Evolutionary conservation across 30 jellyfish, hydroid and myxozoan genomes (phyloP).

Genomic region (Aurelia coerulea): DNA sequence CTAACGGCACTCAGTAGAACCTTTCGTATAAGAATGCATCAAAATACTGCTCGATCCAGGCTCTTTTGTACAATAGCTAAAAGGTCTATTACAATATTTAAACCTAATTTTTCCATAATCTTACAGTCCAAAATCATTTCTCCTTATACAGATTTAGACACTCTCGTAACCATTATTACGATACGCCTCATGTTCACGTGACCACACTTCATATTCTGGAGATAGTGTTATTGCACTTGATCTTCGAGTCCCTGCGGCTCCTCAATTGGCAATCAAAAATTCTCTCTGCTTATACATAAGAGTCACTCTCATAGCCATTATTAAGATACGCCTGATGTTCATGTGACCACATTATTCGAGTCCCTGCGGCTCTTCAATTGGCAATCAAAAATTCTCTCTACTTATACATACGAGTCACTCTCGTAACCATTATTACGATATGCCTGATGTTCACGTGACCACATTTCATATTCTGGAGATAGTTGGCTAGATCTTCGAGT

Average conservation of each 20-base stretch:
- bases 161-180: conserved; percentile 39
- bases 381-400: neutral
- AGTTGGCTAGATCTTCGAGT: neutral
- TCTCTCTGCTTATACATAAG: conserved; percentile 25
- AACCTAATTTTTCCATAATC: too few relatives aligned
- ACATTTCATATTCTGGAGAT: conserved; percentile 34
- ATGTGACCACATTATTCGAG: conserved; percentile 36
- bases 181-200: conserved; percentile 9
- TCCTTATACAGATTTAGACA: conserved; percentile 38
- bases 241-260: neutral
- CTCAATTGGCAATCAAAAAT: neutral
- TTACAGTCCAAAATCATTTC: neutral
- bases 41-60: too few relatives aligned
- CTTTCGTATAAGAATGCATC: too few relatives aligned
- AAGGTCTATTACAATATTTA: too few relatives aligned
- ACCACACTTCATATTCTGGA: conserved; percentile 47
- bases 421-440: conserved; percentile 18
- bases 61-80: too few relatives aligned
- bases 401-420: conserved; percentile 56
- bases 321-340: neutral
- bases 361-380: neutral
- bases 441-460: conserved; percentile 29
- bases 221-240: neutral
- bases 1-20: too few relatives aligned
- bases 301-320: conserved; percentile 45